Percentiles rank a stretch among this genome's conserved stretches.
Conservation (phyloP, 53 echinoderm and acorn worm genomes). For the Mesocentrotus franciscanus region DNA sequence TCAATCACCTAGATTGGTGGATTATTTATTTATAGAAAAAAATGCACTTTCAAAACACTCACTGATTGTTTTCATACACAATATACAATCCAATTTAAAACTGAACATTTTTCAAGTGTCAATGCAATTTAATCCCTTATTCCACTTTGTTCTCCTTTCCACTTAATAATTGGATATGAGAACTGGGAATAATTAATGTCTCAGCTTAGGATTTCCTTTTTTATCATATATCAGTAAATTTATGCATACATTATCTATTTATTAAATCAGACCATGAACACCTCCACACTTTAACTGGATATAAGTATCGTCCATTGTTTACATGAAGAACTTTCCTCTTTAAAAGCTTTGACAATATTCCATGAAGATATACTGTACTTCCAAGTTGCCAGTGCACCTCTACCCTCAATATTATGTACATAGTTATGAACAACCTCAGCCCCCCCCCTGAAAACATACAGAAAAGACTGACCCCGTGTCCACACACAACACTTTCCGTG, state of each 20-base stretch:
- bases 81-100: background rate
- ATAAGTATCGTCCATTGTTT: no score
- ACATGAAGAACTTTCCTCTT: background rate
- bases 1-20: background rate
- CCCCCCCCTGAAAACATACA: background rate
- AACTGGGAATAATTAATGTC: no score
- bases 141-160: background rate
- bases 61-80: background rate
- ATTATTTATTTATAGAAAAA: constrained; percentile 13
- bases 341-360: background rate
- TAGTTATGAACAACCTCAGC: background rate
- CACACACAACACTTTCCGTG: no score
- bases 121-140: background rate
- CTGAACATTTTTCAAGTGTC: background rate
- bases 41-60: background rate
- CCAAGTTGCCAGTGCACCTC: background rate
- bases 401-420: no score
- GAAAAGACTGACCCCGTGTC: no score
- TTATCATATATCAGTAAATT: no score
- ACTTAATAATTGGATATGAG: background rate
- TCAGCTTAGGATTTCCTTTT: no score
- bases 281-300: no score
- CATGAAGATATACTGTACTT: background rate
- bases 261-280: no score
- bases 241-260: no score